Conservation (phyloP, 2,113 vertebrate species). For the Emydocephalus ijimae region DNA sequence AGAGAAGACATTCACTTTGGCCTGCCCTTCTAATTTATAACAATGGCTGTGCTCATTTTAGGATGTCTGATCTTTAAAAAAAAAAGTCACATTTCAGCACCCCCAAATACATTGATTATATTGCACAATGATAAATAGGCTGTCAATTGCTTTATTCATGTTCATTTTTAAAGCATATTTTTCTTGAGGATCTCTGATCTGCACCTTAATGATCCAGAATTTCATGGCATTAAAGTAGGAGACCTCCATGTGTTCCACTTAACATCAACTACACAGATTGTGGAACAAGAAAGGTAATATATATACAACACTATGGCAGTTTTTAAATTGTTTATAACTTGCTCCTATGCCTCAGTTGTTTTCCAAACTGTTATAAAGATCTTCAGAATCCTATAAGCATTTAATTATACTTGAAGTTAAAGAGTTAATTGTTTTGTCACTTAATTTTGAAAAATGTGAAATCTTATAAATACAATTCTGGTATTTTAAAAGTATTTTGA, state of each 20-base stretch:
- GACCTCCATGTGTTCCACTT: slow-evolving; percentile 70
- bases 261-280: slow-evolving; percentile 71
- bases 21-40: neutral
- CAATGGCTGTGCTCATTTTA: neutral
- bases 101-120: neutral
- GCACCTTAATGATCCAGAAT: slow-evolving; percentile 69
- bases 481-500: neutral
- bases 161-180: slow-evolving; percentile 15
- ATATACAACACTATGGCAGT: accelerated
- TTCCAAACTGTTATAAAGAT: slow-evolving; percentile 8
- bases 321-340: neutral
- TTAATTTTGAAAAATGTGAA: neutral
- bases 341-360: slow-evolving; percentile 5
- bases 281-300: slow-evolving; percentile 61
- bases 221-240: slow-evolving; percentile 61
- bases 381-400: neutral
- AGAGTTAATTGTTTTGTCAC: neutral
- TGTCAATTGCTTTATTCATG: neutral
- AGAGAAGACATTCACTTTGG: neutral
- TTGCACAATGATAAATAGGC: neutral
- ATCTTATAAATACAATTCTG: neutral
- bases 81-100: neutral
- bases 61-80: neutral
- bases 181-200: slow-evolving; percentile 72
- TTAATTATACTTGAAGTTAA: neutral